Conservation (phyloP, 2,113 vertebrate species). For the Elanoides forficatus region DNA sequence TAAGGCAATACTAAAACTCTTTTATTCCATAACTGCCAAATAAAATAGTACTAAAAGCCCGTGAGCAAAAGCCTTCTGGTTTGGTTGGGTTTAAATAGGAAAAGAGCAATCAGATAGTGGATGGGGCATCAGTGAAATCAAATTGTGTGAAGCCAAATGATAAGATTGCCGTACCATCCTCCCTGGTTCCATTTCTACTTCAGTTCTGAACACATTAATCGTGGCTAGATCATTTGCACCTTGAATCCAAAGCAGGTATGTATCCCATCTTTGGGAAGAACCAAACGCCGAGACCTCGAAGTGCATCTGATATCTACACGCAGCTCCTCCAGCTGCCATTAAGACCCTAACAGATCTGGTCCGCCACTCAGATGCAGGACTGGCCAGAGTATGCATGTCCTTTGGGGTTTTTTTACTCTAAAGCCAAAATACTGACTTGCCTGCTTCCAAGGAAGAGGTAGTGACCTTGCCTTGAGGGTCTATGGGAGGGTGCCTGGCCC, state of each 20-base stretch:
- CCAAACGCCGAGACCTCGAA: not conserved
- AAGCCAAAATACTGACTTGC: not conserved
- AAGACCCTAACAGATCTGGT: not conserved
- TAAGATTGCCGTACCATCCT: not conserved
- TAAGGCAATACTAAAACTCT: constrained; percentile 52
- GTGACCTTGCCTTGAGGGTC: not conserved
- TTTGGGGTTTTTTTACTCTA: not conserved
- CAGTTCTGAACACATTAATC: not conserved
- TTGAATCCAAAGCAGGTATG: not conserved
- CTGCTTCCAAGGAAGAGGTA: not conserved
- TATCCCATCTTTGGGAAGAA: not conserved
- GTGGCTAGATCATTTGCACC: not conserved
- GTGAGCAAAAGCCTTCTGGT: constrained; percentile 49
- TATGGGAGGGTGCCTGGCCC: not conserved
- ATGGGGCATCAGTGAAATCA: constrained; percentile 32
- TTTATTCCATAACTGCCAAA: constrained; percentile 61
- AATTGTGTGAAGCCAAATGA: constrained; percentile 1
- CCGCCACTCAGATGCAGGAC: not conserved
- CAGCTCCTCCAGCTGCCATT: not conserved
- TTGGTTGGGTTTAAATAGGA: constrained; percentile 34
- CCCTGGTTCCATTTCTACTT: not conserved
- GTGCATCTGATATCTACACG: not conserved
- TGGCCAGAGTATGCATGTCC: too few relatives aligned
- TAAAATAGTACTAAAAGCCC: constrained; percentile 55
- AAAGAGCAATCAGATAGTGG: constrained; percentile 22